Evolutionary conservation across 2,113 vertebrate species (phyloP).

Genomic region (Bujurquina vittata): DNA sequence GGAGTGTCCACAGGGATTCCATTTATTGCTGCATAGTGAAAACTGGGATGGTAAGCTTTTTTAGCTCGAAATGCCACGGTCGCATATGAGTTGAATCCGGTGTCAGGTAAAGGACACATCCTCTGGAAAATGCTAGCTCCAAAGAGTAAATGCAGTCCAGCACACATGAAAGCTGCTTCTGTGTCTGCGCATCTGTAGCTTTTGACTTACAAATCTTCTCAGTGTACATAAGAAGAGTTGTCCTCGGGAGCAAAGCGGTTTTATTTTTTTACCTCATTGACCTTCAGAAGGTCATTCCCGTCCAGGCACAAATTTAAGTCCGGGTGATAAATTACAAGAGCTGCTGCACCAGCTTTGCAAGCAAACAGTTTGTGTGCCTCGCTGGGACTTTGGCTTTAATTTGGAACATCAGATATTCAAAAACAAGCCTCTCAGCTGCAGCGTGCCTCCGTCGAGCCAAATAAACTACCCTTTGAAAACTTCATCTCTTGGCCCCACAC

Average conservation of each 20-base stretch:
- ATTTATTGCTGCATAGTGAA: constrained; percentile 45
- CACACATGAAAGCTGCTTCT: constrained; percentile 34
- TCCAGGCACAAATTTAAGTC: constrained; percentile 56
- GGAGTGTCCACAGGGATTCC: constrained; percentile 43
- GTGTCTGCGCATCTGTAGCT: constrained; percentile 30
- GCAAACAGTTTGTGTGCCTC: constrained; percentile 48
- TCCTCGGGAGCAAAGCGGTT: constrained; percentile 34
- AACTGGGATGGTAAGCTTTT: constrained; percentile 47
- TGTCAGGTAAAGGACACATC: constrained; percentile 61
- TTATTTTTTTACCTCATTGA: constrained; percentile 55
- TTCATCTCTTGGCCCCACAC: constrained; percentile 41
- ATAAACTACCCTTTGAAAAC: constrained; percentile 36
- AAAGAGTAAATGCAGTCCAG: constrained; percentile 44
- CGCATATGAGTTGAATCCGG: constrained; percentile 11
- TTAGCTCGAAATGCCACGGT: constrained; percentile 35
- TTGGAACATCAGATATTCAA: constrained; percentile 41
- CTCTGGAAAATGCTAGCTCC: constrained; percentile 22
- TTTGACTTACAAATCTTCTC: constrained; percentile 54
- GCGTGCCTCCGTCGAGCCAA: constrained; percentile 6
- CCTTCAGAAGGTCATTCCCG: constrained; percentile 57
- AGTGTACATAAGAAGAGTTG: constrained; percentile 14
- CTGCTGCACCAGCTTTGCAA: constrained; percentile 47
- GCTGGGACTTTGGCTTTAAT: constrained; percentile 52
- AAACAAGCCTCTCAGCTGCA: constrained; percentile 7
- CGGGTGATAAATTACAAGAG: constrained; percentile 72